Evolutionary conservation across 1,140 invertebrate species (phyloP), one percentile per base, ranked within the genome.

Genomic region (Rhynchophorus ferrugineus): DNA sequence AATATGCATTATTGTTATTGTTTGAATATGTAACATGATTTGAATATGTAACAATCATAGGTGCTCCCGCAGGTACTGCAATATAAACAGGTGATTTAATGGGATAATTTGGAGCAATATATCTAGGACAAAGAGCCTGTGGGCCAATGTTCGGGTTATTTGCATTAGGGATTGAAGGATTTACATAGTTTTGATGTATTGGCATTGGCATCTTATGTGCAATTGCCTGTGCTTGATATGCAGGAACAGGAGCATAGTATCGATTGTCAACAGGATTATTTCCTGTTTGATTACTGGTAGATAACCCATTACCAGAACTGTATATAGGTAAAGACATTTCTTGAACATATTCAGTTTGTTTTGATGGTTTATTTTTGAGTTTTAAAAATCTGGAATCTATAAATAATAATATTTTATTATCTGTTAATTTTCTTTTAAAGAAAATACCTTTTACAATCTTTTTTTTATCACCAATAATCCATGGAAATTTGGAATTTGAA

Each of bases 401-500:
- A 41, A 18, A 2, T 1, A 8, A 14, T 18, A 41, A 41, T 3
- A 17, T 41, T n/a, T n/a, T n/a, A n/a, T n/a, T n/a, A n/a, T n/a
- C n/a, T n/a, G n/a, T n/a, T n/a, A n/a, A 19, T 41, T 41, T 41
- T 17, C 14, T 41, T 44, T 44, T 24, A 11, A 11, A 8, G 2
- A 6, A n/a, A 14, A 9, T 44, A 21, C 16, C n/a, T 19, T 19
- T 44, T 16, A 22, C 14, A 44, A 42, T 42, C 3, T 13, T 13
- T 36, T 18, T 42, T 2, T 46, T 37, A 20, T 49, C 18, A 9
- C 49, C 39, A 44, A 58, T 57, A 17, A 48, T 54, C 67, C 67
- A 69, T 37, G 67, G 67, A 29, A 67, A 55, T 52, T 62, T 47
- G 3, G 62, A 53, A 44, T 51, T 58, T 24, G 55, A 19, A 50